phyloP scores from a whole-genome alignment of 2,113 vertebrate species.

The Salminus brasiliensis region DNA sequence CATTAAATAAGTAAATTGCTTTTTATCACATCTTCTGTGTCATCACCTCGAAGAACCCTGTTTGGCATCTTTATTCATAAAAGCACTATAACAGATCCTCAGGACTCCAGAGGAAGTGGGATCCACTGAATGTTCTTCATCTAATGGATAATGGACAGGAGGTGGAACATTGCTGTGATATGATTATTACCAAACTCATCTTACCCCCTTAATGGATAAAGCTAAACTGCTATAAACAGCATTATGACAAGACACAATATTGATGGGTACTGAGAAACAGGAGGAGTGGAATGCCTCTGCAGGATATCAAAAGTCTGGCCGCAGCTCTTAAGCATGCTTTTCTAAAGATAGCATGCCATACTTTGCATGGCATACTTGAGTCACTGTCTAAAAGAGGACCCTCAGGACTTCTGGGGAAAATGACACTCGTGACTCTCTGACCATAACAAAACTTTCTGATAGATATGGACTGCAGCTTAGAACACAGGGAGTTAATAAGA shows the following conservation, averaged over 20 bases:
- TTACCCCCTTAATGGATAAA: not conserved
- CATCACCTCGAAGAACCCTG: too few species aligned
- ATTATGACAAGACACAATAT: not conserved
- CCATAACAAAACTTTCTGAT: not conserved
- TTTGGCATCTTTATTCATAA: too few species aligned
- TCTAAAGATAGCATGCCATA: slow-evolving; percentile 12
- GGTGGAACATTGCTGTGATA: not conserved
- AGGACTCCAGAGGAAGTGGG: not conserved
- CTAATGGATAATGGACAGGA: not conserved
- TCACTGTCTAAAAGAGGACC: slow-evolving; percentile 8
- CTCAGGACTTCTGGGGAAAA: not conserved
- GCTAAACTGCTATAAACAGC: not conserved
- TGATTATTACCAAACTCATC: not conserved
- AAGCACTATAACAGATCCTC: too few species aligned
- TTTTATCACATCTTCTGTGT: too few species aligned
- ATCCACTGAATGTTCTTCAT: not conserved
- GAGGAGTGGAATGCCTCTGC: not conserved
- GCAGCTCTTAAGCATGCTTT: not conserved
- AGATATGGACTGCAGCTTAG: not conserved
- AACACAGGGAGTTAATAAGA: not conserved
- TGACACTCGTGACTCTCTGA: not conserved
- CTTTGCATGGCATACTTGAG: slow-evolving; percentile 14
- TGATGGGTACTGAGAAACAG: not conserved
- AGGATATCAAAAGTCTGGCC: not conserved
- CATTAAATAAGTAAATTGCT: too few species aligned